Evolutionary conservation across 2,888 invertebrate genomes (phyloP).

Genomic region (Lasioglossum lativentre): DNA sequence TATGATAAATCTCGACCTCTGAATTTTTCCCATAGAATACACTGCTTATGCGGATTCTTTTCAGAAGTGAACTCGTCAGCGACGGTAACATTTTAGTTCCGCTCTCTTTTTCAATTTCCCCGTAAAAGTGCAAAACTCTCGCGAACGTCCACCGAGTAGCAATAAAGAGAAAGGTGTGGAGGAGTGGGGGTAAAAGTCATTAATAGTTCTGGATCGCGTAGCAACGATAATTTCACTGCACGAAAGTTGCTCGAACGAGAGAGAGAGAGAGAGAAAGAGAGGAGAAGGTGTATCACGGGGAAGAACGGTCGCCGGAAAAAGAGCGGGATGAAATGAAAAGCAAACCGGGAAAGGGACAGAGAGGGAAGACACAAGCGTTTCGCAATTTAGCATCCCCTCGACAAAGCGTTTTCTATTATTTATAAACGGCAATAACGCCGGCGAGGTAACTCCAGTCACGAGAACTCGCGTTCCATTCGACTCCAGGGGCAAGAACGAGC

Average conservation of each 20-base stretch:
- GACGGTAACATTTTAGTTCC: not conserved
- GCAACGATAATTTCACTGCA: not conserved
- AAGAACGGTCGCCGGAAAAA: conserved; percentile 12
- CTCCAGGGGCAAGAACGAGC: not conserved
- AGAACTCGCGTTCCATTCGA: conserved; percentile 32
- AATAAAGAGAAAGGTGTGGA: not conserved
- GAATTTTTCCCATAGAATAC: not conserved
- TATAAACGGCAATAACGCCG: conserved; percentile 1
- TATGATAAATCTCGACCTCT: not conserved
- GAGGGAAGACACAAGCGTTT: conserved; percentile 7
- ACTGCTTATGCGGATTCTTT: not conserved
- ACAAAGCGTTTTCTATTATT: conserved; percentile 53
- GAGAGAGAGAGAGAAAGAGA: conserved; percentile 19
- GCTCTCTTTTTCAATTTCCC: not conserved
- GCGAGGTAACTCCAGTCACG: conserved; percentile 16
- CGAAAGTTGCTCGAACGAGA: conserved; percentile 24
- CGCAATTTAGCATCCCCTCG: conserved; percentile 66
- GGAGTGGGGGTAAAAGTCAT: not conserved
- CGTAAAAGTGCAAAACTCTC: not conserved
- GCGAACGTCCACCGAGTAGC: not conserved
- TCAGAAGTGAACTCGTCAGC: not conserved
- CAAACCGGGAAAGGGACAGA: not conserved
- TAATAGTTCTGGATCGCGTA: not conserved
- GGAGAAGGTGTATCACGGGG: not conserved
- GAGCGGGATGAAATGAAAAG: not conserved